Base-by-base conservation (phyloP, 1,140 invertebrate species). In the Trichonephila clavata region DNA sequence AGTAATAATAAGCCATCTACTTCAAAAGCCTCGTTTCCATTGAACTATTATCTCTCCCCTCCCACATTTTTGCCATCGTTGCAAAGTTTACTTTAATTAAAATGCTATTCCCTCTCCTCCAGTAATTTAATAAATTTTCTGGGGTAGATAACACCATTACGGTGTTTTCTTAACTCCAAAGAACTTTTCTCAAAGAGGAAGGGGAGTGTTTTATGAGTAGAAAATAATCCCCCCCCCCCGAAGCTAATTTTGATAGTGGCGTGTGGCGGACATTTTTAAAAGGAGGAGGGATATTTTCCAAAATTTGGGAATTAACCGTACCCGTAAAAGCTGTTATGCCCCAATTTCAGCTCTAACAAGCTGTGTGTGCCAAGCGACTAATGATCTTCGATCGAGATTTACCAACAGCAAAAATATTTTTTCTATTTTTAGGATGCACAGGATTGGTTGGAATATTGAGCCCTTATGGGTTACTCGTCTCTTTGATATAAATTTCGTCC, bases 321-420 rank as follows among this genome's bases (percentile, higher is more conserved):
- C 65, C 24, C 50, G 24, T n/a, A 39, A 77, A 77, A 16, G 27
- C 32, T 77, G 71, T 39, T 77, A 77, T 39, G 24, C 71, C 16
- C 71, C 71, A 16, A 77, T 77, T 77, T 39, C 71, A 24, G 16
- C 71, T 16, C 32, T 77, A 77, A 77, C 39, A 77, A 39, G 71
- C 71, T 16, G 1, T 27, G 14, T 50, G 50, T 13, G 10, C 50
- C 50, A 50, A 50, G 50, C 24, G 14, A 77, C 71, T 77, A 77
- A 77, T 39, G 71, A 27, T 32, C 71, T 77, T 77, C 32, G 32
- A 77, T 77, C 71, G 71, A 77, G 71, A 77, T 77, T 77, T 77
- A 32, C 32, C 18, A 24, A 32, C 27, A 5, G 32, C 27, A 32
- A 77, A 39, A 77, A 77, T 77, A 3, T 16, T 4, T 18, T 39